A percentile compares a stretch with the other conserved stretches of the same genome.
Conservation (phyloP, 2,113 vertebrate species). For the Rhipidura dahli region DNA sequence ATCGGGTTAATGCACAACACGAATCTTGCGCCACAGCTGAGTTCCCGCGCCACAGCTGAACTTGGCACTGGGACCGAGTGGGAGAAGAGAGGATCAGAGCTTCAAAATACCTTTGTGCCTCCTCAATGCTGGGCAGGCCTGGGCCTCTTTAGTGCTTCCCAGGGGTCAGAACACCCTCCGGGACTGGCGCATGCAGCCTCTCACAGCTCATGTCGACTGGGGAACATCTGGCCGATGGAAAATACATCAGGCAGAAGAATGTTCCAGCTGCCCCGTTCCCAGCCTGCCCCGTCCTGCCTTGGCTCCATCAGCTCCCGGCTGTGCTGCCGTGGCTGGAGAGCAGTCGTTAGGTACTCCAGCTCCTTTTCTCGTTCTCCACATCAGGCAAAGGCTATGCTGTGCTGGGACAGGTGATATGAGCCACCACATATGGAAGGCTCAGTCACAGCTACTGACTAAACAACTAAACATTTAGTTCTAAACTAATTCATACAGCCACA, state of each 20-base stretch:
- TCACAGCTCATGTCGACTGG: not conserved
- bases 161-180: conserved; percentile 52
- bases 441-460: not conserved
- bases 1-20: not conserved
- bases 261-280: not conserved
- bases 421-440: not conserved
- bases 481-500: not conserved
- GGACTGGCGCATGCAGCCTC: not conserved
- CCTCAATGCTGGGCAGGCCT: conserved; percentile 2
- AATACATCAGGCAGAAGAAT: conserved; percentile 31
- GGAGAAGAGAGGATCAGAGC: not conserved
- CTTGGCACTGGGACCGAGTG: not conserved
- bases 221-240: conserved; percentile 51
- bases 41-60: not conserved
- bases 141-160: conserved; percentile 44
- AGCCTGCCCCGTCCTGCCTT: not conserved
- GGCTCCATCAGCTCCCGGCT: not conserved
- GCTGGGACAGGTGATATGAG: not conserved
- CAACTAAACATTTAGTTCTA: not conserved
- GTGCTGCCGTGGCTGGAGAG: accelerated
- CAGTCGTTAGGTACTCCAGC: accelerated
- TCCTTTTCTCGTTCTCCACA: not conserved
- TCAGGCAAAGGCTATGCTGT: not conserved
- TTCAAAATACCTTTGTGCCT: conserved; percentile 56
- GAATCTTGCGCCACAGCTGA: conserved; percentile 26